These are phyloP conservation scores for Mechanitis messenoides DNA, from an alignment of 2,888 invertebrate species.

Conservation along the genomic window DNA sequence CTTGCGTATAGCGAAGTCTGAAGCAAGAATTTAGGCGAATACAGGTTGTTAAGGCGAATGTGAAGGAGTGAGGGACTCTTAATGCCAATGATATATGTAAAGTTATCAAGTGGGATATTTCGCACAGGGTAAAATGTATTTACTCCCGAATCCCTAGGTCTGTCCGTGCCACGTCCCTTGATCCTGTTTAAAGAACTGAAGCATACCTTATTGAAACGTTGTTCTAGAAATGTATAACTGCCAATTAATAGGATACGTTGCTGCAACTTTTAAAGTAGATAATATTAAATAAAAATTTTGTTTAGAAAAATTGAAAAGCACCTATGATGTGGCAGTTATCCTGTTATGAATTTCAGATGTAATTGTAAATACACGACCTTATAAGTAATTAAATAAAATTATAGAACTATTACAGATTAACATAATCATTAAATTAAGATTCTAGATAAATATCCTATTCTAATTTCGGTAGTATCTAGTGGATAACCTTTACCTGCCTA, in stretches of 20 bases:
- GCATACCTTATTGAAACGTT: slow-evolving; percentile 60
- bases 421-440: slow-evolving; percentile 72
- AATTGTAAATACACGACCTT: slow-evolving; percentile 68
- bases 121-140: slow-evolving; percentile 72
- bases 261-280: slow-evolving; percentile 22
- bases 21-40: slow-evolving; percentile 48
- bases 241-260: slow-evolving; percentile 49
- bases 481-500: slow-evolving; percentile 48
- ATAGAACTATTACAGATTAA: slow-evolving; percentile 70
- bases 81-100: slow-evolving; percentile 65
- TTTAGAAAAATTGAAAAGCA: slow-evolving; percentile 25
- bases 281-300: slow-evolving; percentile 21
- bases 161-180: slow-evolving; percentile 70
- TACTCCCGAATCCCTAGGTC: slow-evolving; percentile 42
- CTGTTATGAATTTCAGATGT: slow-evolving; percentile 58
- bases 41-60: slow-evolving; percentile 59
- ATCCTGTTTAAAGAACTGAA: slow-evolving; percentile 70
- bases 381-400: slow-evolving; percentile 70
- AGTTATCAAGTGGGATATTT: slow-evolving; percentile 65
- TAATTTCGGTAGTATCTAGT: slow-evolving; percentile 72
- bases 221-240: slow-evolving; percentile 61
- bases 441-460: slow-evolving; percentile 63
- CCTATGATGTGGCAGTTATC: slow-evolving; percentile 62
- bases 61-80: slow-evolving; percentile 68
- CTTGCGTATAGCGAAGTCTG: slow-evolving; percentile 40